A percentile compares a stretch with the other conserved stretches of the same genome.
These are phyloP conservation scores for Philonicus albiceps DNA, from an alignment of 2,888 invertebrate species.

Conservation along the genomic window DNA sequence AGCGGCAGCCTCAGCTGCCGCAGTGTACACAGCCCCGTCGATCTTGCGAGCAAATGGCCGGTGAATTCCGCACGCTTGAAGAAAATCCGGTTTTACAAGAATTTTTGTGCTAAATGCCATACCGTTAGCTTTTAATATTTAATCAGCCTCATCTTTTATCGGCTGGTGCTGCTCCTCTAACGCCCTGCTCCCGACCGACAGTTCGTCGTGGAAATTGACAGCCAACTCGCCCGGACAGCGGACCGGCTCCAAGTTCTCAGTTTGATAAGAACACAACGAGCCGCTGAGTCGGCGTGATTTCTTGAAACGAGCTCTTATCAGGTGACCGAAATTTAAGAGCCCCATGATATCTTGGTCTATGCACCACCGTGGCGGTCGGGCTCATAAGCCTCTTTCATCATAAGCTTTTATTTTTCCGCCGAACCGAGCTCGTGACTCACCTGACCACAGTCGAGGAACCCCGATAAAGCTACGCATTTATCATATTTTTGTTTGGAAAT, in stretches of 20 bases:
- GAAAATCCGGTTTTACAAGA: slow-evolving; percentile 39
- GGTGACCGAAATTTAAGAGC: background rate
- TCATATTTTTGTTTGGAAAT: slow-evolving; percentile 29
- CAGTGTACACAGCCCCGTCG: background rate
- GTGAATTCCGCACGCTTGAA: slow-evolving; percentile 16
- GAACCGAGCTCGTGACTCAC: slow-evolving; percentile 16
- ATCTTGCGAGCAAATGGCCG: background rate
- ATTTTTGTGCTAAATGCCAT: slow-evolving; percentile 7
- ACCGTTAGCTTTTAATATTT: slow-evolving; percentile 38
- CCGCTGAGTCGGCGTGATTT: background rate
- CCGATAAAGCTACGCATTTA: background rate
- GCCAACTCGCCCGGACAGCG: background rate
- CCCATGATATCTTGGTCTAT: background rate
- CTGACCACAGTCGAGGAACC: background rate
- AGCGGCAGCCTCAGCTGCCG: background rate
- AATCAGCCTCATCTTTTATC: background rate
- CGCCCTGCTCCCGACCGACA: background rate
- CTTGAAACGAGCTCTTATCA: background rate
- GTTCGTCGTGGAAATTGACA: background rate
- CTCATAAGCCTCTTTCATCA: background rate
- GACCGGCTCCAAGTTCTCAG: background rate
- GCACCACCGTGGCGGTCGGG: background rate
- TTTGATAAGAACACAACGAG: background rate
- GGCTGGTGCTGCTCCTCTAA: background rate
- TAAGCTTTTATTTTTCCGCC: background rate